Evolutionary conservation across 2,113 vertebrate genomes (phyloP), one percentile per base, ranked within the genome.

Genomic region (Felis chaus): DNA sequence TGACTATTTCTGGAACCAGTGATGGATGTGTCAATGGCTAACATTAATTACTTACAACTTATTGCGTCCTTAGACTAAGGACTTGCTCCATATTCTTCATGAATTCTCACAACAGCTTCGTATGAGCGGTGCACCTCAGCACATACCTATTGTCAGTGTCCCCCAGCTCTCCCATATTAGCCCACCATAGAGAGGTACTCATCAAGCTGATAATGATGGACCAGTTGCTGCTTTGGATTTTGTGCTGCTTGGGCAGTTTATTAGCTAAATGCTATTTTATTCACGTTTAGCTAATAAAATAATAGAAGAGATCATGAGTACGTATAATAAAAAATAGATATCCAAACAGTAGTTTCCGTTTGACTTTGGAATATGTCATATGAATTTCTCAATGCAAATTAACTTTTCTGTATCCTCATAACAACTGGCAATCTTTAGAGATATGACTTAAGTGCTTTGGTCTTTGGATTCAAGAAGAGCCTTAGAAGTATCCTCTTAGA

Each of bases 311-410:
- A 61, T 45, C 18, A 23, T 76, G 68, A 65, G 36, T 76, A 7
- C 3, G 16, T 89, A 27, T 89, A 81, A 86, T 92, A 7, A 73
- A 73, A 90, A 89, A 63, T 10, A 88, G 57, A 27, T 81, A 19
- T 76, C 92, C 45, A 33, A 89, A 48, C 11, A 66, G 27, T 93
- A 76, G 23, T 91, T 95, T 92, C 68, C 50, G 13, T 96, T 78
- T 95, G 21, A 87, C 61, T 92, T 93, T 53, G 57, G 19, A 93
- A 57, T 66, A 65, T 33, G n/a, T 94, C 33, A 13, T 63, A 50
- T 76, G 48, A 55, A 55, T 81, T 95, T 97, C n/a, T 94, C 65
- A 68, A 50, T 4, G 18, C 57, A 81, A 69, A 93, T 65, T 73
- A 31, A 84, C 68, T 74, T 93, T 68, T 29, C 41, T 82, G 3